These are phyloP conservation scores for Enteromius afrohamiltoni DNA, from an alignment of 2,797 vertebrate genomes.

Conservation along the genomic window DNA sequence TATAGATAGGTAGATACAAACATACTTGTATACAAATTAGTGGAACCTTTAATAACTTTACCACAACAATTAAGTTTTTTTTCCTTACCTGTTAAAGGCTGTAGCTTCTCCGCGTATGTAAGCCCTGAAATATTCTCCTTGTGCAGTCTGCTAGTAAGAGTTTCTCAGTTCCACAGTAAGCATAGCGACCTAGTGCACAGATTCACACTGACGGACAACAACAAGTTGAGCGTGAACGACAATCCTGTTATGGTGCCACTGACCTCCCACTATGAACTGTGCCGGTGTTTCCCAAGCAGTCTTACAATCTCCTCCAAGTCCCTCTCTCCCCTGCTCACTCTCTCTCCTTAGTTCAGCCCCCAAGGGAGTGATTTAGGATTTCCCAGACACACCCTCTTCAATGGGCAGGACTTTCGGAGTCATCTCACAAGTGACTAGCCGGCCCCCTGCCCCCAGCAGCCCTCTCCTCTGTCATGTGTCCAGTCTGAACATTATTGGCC, in stretches of 20 bases:
- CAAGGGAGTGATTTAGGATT: constrained; percentile 67
- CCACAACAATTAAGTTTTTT: neutral
- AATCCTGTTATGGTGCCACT: constrained; percentile 45
- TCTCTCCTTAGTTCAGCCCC: constrained; percentile 53
- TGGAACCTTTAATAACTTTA: neutral
- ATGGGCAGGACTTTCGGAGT: constrained; percentile 58
- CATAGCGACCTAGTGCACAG: constrained; percentile 46
- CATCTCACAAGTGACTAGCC: constrained; percentile 41
- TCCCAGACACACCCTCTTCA: constrained; percentile 73
- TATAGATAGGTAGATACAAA: too few relatives aligned
- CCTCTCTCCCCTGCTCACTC: constrained; percentile 39
- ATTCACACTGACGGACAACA: constrained; percentile 47
- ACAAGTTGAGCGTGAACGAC: constrained; percentile 44
- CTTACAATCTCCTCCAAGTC: constrained; percentile 40
- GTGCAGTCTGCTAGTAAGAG: constrained; percentile 21
- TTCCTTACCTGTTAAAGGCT: constrained; percentile 53
- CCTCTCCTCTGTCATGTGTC: constrained; percentile 50
- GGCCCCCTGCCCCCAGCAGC: constrained; percentile 61
- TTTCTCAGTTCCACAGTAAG: constrained; percentile 29
- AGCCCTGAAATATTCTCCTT: constrained; percentile 13
- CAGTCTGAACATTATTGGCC: constrained; percentile 41
- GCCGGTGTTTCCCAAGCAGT: constrained; percentile 55
- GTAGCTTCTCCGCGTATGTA: constrained; percentile 16
- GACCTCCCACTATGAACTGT: constrained; percentile 55
- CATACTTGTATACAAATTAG: neutral